phyloP scores from a whole-genome alignment of 2,797 vertebrate species.

The Podarcis siculus region DNA sequence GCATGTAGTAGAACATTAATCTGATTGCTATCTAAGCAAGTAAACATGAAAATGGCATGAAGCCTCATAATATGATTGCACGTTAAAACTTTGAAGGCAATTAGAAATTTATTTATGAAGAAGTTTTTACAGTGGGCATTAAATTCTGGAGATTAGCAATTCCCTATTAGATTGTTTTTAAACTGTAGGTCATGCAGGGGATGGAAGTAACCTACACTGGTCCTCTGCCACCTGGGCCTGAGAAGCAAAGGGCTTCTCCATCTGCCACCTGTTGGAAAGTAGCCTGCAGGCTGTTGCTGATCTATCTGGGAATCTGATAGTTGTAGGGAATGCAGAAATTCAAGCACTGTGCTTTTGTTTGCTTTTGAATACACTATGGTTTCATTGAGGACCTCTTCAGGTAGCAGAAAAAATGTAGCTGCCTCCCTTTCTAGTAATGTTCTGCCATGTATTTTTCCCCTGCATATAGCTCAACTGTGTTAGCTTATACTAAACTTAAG shows the following conservation, averaged over 20 bases:
- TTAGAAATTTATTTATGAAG: not conserved
- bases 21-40: not conserved
- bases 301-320: constrained; percentile 28
- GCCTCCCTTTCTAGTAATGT: not conserved
- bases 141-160: not conserved
- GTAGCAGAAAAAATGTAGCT: not conserved
- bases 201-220: not conserved
- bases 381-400: not conserved
- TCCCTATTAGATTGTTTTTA: not conserved
- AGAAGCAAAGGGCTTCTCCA: constrained; percentile 22
- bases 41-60: not conserved
- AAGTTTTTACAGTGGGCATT: not conserved
- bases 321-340: constrained; percentile 5
- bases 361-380: constrained; percentile 6
- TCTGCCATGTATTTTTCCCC: not conserved
- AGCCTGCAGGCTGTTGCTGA: constrained; percentile 18
- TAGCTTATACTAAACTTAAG: not conserved
- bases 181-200: not conserved
- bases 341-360: not conserved
- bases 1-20: not conserved
- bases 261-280: constrained; percentile 27
- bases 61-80: not conserved
- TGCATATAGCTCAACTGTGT: not conserved
- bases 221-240: constrained; percentile 20
- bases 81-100: not conserved